Evolutionary conservation across 1,140 invertebrate species (phyloP).

Genomic region (Teleogryllus occipitalis): DNA sequence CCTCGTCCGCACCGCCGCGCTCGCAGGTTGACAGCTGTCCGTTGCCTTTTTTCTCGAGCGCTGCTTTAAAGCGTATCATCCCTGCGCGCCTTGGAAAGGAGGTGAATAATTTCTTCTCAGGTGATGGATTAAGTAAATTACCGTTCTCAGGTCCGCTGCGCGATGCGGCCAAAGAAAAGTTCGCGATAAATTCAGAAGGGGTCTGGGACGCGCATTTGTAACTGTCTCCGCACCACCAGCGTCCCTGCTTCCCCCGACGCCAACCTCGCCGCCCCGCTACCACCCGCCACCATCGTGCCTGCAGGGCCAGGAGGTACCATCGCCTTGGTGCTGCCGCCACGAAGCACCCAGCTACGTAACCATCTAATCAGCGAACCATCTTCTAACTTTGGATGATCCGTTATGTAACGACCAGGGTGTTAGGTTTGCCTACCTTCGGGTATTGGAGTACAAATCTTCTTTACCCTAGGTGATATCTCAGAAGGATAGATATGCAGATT

Average conservation of each 20-base stretch:
- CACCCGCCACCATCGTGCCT: no score
- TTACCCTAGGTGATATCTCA: no score
- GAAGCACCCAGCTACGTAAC: no score
- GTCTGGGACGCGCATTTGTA: background rate
- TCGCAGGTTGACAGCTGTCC: background rate
- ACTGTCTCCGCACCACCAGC: background rate
- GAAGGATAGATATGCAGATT: no score
- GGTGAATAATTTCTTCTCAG: background rate
- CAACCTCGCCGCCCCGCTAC: background rate
- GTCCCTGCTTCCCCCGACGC: background rate
- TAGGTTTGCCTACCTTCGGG: no score
- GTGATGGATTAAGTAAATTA: constrained; percentile 5
- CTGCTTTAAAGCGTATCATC: background rate
- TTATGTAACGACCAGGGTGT: no score
- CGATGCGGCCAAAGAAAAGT: constrained; percentile 3
- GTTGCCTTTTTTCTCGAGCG: background rate
- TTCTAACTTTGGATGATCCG: no score
- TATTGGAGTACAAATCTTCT: no score
- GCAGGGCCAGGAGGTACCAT: no score
- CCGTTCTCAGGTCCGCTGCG: constrained; percentile 2
- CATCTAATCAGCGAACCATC: no score
- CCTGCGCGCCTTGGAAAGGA: background rate
- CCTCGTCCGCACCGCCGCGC: no score
- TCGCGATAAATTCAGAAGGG: background rate
- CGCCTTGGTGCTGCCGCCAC: no score